Conservation (phyloP, 2,113 vertebrate genomes). For the Laterallus jamaicensis region DNA sequence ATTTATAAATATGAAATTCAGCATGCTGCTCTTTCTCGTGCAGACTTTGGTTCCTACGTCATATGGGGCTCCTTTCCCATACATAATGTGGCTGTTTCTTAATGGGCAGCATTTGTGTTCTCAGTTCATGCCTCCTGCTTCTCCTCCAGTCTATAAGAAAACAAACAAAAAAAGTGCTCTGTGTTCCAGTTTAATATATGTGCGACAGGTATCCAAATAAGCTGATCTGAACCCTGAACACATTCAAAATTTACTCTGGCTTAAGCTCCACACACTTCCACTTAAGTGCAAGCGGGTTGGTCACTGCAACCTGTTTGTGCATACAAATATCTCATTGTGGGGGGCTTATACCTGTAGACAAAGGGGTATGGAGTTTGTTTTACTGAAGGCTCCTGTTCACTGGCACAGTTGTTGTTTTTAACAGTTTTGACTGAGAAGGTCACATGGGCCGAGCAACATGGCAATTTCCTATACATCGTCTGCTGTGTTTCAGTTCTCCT, state of each 20-base stretch:
- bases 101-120: background rate
- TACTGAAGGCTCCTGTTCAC: background rate
- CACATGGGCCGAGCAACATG: background rate
- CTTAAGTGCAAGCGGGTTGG: background rate
- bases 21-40: conserved; percentile 60
- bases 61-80: background rate
- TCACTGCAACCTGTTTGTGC: background rate
- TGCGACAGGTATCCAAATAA: background rate
- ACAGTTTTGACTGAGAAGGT: background rate
- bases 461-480: background rate
- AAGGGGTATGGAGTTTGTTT: background rate
- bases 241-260: background rate
- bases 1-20: conserved; percentile 57
- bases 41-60: conserved; percentile 66
- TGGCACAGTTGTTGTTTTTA: background rate
- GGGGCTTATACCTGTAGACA: background rate
- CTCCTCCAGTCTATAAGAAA: background rate
- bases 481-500: background rate
- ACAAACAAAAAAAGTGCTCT: background rate
- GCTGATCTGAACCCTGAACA: background rate
- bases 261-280: background rate
- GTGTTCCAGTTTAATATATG: background rate
- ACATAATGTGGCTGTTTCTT: background rate
- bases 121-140: background rate
- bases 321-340: background rate